A percentile compares a stretch with the other conserved stretches of the same genome.
These are phyloP conservation scores for Tineola bisselliella DNA, from an alignment of 2,888 invertebrate species.

Conservation along the genomic window DNA sequence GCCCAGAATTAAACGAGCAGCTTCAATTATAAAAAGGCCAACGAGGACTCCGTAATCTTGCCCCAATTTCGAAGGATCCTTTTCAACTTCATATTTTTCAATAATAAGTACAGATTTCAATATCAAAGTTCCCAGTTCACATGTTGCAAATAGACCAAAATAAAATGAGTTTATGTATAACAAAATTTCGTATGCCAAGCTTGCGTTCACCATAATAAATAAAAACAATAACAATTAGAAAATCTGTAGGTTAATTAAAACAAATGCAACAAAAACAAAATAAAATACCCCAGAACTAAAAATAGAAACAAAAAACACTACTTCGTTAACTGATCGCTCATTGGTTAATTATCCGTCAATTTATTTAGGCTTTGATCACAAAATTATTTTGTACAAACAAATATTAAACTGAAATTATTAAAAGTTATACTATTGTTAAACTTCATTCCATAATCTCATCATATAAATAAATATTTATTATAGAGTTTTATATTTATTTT, in stretches of 20 bases:
- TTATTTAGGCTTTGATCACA: not conserved
- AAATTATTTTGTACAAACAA: no score
- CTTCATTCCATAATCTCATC: no score
- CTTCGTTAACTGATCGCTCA: not conserved
- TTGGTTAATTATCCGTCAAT: not conserved
- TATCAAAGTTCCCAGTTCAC: slow-evolving; percentile 81
- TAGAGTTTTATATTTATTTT: not conserved
- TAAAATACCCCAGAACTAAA: not conserved
- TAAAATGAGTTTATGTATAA: slow-evolving; percentile 89
- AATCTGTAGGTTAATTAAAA: not conserved
- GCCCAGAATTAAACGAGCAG: slow-evolving; percentile 83
- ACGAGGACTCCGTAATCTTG: slow-evolving; percentile 83
- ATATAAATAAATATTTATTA: not conserved
- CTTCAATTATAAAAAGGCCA: slow-evolving; percentile 81
- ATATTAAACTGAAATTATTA: no score
- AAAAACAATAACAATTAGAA: no score
- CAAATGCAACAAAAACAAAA: not conserved
- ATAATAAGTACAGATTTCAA: slow-evolving; percentile 77
- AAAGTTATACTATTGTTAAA: no score
- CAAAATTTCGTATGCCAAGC: slow-evolving; percentile 84
- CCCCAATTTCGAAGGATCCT: slow-evolving; percentile 74
- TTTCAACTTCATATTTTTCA: slow-evolving; percentile 69
- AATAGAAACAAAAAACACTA: not conserved
- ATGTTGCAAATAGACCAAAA: slow-evolving; percentile 85
- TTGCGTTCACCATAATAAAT: slow-evolving; percentile 73